Evolutionary conservation across 2,113 vertebrate species (phyloP).

Genomic region (Larimichthys crocea): DNA sequence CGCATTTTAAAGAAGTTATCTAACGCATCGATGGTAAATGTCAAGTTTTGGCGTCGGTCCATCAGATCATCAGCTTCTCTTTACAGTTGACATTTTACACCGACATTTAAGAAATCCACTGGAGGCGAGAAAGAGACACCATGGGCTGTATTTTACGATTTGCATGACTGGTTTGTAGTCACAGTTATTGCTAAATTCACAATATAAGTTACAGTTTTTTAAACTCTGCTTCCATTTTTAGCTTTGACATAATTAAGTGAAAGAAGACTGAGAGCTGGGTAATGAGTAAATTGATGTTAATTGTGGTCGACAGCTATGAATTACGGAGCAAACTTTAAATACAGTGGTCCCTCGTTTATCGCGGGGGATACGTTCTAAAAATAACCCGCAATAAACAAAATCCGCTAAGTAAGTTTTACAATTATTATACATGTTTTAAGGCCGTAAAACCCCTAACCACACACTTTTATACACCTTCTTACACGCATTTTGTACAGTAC

Average conservation of each 20-base stretch:
- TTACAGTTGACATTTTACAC: conserved; percentile 2
- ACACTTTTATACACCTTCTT: too few species aligned
- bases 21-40: neutral
- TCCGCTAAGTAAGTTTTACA: too few species aligned
- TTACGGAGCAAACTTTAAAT: neutral
- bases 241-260: too few species aligned
- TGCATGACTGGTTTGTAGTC: neutral
- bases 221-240: neutral
- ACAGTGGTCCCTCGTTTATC: too few species aligned
- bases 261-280: neutral
- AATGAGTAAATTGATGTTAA: neutral
- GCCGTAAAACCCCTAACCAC: too few species aligned
- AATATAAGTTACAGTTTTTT: neutral
- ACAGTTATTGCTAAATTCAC: too few species aligned
- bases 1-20: neutral
- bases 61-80: conserved; percentile 1
- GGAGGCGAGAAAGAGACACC: neutral
- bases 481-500: too few species aligned
- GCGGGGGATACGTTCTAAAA: too few species aligned
- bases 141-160: neutral
- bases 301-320: too few species aligned
- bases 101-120: neutral
- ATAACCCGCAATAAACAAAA: too few species aligned
- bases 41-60: neutral
- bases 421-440: too few species aligned